Evolutionary conservation across 2,888 invertebrate genomes (phyloP).

Genomic region (Copidosoma aretas): DNA sequence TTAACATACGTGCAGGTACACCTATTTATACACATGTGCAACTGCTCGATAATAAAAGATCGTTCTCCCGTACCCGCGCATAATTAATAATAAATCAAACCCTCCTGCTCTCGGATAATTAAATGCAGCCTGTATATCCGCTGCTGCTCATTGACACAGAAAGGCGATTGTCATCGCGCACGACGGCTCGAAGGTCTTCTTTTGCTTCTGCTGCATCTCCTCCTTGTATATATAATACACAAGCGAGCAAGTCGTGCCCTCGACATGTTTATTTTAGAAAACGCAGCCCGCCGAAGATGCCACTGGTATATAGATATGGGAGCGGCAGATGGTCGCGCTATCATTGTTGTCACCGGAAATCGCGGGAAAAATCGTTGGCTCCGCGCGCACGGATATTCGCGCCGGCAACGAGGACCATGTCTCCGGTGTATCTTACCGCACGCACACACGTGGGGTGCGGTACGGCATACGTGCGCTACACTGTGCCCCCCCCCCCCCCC

Average conservation of each 20-base stretch:
- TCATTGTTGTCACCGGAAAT: not conserved
- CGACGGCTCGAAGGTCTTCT: not conserved
- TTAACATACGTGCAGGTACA: not conserved
- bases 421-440: not conserved
- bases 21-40: not conserved
- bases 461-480: too few relatives aligned
- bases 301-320: too few relatives aligned
- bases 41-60: too few relatives aligned
- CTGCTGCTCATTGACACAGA: not conserved
- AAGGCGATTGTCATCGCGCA: too few relatives aligned
- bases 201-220: too few relatives aligned
- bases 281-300: not conserved
- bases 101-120: not conserved
- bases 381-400: not conserved
- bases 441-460: not conserved
- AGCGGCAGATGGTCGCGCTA: too few relatives aligned
- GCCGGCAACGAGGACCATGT: not conserved
- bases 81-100: constrained; percentile 3
- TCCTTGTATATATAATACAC: too few relatives aligned
- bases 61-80: not conserved
- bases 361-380: constrained; percentile 7
- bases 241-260: too few relatives aligned
- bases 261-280: constrained; percentile 3
- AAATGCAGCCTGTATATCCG: not conserved
- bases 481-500: too few relatives aligned